Percentiles rank a stretch among this genome's conserved stretches.
Conservation (phyloP, 2,888 invertebrate species). For the Lycia hirtaria region DNA sequence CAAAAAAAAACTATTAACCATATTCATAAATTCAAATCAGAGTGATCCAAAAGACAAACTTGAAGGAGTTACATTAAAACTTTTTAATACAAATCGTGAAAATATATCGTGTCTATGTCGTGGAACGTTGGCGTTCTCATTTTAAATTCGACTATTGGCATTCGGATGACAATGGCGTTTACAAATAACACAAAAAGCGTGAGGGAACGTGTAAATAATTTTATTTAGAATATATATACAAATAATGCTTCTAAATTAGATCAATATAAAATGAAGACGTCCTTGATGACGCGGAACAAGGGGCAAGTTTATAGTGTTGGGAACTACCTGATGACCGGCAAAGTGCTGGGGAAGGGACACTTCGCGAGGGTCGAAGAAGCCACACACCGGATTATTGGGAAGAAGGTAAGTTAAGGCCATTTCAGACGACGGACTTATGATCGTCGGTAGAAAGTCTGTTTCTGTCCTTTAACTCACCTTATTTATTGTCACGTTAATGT, state of each 20-base stretch:
- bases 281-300: conserved; percentile 65
- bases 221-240: conserved; percentile 47
- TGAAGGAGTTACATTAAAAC: not conserved
- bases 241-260: conserved; percentile 70
- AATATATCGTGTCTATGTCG: not conserved
- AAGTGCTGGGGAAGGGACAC: conserved; percentile 90
- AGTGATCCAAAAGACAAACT: not conserved
- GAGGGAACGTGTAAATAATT: conserved; percentile 28
- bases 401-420: conserved; percentile 83
- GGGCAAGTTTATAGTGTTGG: conserved; percentile 87
- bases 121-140: conserved; percentile 20
- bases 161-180: conserved; percentile 36
- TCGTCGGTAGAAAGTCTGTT: too few relatives aligned
- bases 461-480: too few relatives aligned
- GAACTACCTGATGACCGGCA: conserved; percentile 89
- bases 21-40: too few relatives aligned
- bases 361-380: conserved; percentile 91
- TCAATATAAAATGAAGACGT: conserved; percentile 62
- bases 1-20: too few relatives aligned
- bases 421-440: too few relatives aligned
- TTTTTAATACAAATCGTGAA: not conserved
- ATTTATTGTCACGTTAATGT: too few relatives aligned
- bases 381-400: conserved; percentile 87
- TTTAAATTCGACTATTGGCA: conserved; percentile 22
- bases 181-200: conserved; percentile 28